Conservation (phyloP, 1,140 invertebrate species). For the Zophobas atratus region DNA sequence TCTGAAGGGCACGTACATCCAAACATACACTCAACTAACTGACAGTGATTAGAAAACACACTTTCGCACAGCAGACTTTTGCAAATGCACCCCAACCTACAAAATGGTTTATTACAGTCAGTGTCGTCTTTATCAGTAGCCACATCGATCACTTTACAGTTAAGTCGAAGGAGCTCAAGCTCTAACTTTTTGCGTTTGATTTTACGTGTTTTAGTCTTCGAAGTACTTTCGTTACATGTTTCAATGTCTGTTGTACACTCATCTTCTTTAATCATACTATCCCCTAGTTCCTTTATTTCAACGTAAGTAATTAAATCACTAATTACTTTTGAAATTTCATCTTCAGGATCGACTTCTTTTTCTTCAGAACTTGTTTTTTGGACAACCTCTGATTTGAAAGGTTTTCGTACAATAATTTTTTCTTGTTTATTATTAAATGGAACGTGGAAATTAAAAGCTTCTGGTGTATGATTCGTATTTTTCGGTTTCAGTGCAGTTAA, state of each 20-base stretch:
- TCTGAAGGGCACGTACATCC: constrained; percentile 65
- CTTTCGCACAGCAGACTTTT: constrained; percentile 64
- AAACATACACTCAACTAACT: constrained; percentile 68
- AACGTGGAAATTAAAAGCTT: constrained; percentile 62
- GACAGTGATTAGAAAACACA: constrained; percentile 66
- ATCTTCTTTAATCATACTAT: constrained; percentile 62
- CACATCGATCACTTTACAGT: constrained; percentile 67
- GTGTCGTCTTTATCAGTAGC: constrained; percentile 53
- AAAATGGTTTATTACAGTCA: constrained; percentile 65
- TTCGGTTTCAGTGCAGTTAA: constrained; percentile 60
- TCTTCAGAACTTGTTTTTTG: constrained; percentile 21
- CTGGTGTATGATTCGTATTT: constrained; percentile 20
- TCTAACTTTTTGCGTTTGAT: constrained; percentile 57
- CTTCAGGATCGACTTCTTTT: constrained; percentile 13
- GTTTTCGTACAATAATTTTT: constrained; percentile 61
- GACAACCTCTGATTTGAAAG: constrained; percentile 30
- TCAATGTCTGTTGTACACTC: constrained; percentile 48
- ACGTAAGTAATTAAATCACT: constrained; percentile 64
- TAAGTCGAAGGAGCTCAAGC: constrained; percentile 65
- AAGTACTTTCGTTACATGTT: constrained; percentile 42
- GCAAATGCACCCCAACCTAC: constrained; percentile 70
- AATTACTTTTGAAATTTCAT: constrained; percentile 58
- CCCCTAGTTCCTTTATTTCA: constrained; percentile 64
- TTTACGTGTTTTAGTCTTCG: constrained; percentile 36
- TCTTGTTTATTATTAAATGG: constrained; percentile 65